Evolutionary conservation across 2,113 vertebrate genomes (phyloP), one percentile per base, ranked within the genome.

Genomic region (Chitala chitala): DNA sequence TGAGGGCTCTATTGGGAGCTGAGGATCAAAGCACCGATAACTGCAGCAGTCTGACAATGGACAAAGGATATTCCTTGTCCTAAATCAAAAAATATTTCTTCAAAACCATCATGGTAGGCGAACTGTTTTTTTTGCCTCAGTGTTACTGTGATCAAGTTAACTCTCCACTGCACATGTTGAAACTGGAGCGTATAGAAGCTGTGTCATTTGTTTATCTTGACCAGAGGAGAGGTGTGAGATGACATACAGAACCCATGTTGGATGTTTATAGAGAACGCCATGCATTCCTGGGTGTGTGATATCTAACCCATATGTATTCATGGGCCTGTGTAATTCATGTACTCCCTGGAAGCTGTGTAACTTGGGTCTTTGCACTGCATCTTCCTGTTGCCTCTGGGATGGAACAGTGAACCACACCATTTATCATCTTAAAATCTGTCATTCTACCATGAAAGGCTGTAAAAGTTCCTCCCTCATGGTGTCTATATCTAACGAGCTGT

Each of bases 1-100:
- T 24, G 68, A 50, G 33, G 10, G 29, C 46, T 22, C 26, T 72
- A 36, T 26, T 15, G 12, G 12, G 46, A 33, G 50, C 42, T 38
- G 36, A 12, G 15, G 22, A n/a, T 46, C 54, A 22, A 15, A 15
- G 24, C 72, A 5, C 24, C 63, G 44, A 33, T 64, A 38, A 36
- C 24, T 29, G n/a, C 9, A 4, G 15, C 40, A 73, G 17, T 46
- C 7, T 50, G 55, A 63, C 56, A 73, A 73, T 58, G 42, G 71
- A 51, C 56, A 50, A 63, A 17, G 46, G 20, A 63, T 38, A 44
- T 48, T 61, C 58, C 64, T 64, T 31, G 64, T 73, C 72, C 72
- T 24, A n/a, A 31, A 46, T 17, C 24, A 51, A 51, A 31, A 63
- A 36, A 29, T 40, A 36, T 17, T 33, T 46, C 44, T 12, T 48